Percentiles rank a stretch among this genome's conserved stretches.
Evolutionary conservation across 2,113 vertebrate species (phyloP).

Genomic region (Rhipidura dahli): DNA sequence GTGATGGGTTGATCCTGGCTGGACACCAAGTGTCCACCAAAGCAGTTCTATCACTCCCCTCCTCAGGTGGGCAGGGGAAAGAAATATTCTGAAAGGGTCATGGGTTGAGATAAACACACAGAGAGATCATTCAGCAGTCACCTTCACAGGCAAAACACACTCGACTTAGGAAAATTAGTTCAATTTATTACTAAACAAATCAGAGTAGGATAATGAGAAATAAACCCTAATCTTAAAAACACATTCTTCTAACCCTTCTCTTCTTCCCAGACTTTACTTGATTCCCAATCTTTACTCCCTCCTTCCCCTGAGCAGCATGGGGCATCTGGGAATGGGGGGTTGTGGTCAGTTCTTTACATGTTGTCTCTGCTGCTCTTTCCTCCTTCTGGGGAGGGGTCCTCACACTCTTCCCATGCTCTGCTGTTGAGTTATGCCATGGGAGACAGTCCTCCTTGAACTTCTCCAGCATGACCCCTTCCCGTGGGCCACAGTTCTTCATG

Average conservation of each 20-base stretch:
- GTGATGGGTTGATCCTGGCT: neutral
- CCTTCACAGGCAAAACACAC: neutral
- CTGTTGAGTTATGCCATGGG: too few relatives aligned
- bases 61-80: neutral
- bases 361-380: fast-evolving
- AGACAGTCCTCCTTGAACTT: neutral
- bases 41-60: neutral
- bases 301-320: neutral
- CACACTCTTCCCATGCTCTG: neutral
- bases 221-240: neutral
- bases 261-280: neutral
- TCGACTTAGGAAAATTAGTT: neutral
- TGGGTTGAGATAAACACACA: neutral
- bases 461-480: neutral
- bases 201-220: neutral
- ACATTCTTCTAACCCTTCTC: neutral
- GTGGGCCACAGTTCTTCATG: fast-evolving
- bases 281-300: neutral
- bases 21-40: neutral
- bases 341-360: neutral
- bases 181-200: neutral
- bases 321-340: fast-evolving
- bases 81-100: neutral
- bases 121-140: neutral
- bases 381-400: neutral